Percentiles rank a stretch among this genome's conserved stretches.
Conservation (phyloP, 92 coral and sea anemone genomes). For the Parazoanthus darwini region DNA sequence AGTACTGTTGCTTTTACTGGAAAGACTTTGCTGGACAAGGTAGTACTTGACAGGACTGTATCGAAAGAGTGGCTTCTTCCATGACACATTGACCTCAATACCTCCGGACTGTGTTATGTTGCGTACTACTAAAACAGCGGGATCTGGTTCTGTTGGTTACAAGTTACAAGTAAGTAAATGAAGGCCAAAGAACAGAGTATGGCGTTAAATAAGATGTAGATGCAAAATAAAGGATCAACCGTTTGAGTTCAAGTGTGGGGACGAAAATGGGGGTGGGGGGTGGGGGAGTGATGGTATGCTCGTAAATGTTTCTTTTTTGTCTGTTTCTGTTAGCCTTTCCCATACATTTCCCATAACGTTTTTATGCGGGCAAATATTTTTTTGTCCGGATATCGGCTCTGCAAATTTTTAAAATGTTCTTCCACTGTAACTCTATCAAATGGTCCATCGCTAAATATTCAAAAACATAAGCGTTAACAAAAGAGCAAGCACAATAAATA, state of each 20-base stretch:
- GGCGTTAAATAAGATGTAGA: neutral
- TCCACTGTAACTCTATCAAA: too few relatives aligned
- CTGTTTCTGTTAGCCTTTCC: too few relatives aligned
- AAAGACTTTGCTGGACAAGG: neutral
- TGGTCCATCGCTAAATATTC: too few relatives aligned
- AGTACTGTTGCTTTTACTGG: neutral
- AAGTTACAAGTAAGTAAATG: neutral
- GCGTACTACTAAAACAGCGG: slow-evolving; percentile 4
- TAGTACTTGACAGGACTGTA: slow-evolving; percentile 19
- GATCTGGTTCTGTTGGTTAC: slow-evolving; percentile 12
- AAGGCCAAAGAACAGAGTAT: neutral
- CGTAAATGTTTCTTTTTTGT: too few relatives aligned
- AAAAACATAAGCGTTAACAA: too few relatives aligned
- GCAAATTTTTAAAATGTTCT: too few relatives aligned
- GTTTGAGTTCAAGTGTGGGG: neutral
- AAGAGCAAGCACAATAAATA: too few relatives aligned
- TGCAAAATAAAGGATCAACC: neutral
- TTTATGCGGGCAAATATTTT: too few relatives aligned
- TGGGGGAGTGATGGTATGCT: too few relatives aligned
- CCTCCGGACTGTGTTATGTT: neutral
- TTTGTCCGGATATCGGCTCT: too few relatives aligned
- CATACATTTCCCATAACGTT: too few relatives aligned
- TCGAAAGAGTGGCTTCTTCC: slow-evolving; percentile 20
- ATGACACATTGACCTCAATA: neutral
- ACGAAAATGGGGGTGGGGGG: too few relatives aligned